Base-by-base conservation (phyloP, 2,888 invertebrate species). In the Xylocampa areola region DNA sequence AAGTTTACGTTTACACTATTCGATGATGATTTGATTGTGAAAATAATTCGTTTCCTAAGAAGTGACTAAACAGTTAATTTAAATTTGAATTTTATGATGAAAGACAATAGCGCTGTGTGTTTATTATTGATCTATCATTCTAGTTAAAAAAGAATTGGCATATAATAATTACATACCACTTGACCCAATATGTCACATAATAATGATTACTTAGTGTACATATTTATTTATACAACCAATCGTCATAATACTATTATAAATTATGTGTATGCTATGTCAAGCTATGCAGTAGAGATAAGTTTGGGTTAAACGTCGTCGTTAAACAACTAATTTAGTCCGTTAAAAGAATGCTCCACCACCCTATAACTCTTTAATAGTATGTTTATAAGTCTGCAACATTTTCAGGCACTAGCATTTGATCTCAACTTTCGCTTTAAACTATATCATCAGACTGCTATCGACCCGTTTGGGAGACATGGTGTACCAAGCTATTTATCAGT, bases 181-280 rank as follows among this genome's bases (percentile, higher is more conserved):
- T n/a, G n/a, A n/a, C n/a, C n/a, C n/a, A n/a, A n/a, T n/a, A 36
- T 8, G 23, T 25, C 25, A 39, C 23, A 7, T 11, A 43, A 14
- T 10, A 14, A 33, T 32, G 14, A n/a, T 32, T 13, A 32, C 43
- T 43, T 23, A 35, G 33, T 45, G 43, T 59, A 47, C 39, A 2
- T 66, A 25, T 25, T 25, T 66, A 66, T 71, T 66, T 66, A 35
- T 29, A 58, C 67, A 66, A 71, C 13, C 41, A 66, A 71, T 66
- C 45, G 10, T 71, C 67, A 71, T 65, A 25, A 45, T 49, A 30
- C 7, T 49, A 6, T 27, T 23, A 25, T 23, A 0, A 32, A 44
- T 40, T 41, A 6, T 35, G 30, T 21, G 11, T 45, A 21, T 44
- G 25, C 27, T 35, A 43, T 45, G 8, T 37, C 13, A 57, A 48